Conservation (phyloP, 2,888 invertebrate species). For the Atrina japonica region DNA sequence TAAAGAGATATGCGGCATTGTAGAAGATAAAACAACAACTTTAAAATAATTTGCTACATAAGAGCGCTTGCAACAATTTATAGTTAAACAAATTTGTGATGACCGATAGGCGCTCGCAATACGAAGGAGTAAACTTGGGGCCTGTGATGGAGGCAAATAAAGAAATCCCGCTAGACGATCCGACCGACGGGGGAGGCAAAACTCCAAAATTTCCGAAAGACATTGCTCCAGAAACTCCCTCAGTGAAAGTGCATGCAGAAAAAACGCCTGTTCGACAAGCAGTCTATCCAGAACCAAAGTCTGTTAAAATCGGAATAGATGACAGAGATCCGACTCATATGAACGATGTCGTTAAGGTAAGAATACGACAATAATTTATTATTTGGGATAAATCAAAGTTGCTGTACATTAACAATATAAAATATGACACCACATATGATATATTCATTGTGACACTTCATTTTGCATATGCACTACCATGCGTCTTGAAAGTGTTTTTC, state of each 20-base stretch:
- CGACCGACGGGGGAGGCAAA: not conserved
- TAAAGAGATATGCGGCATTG: too few species aligned
- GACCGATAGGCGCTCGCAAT: slow-evolving; percentile 27
- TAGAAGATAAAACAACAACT: too few species aligned
- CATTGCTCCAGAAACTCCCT: not conserved
- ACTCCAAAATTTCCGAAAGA: not conserved
- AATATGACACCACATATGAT: too few species aligned
- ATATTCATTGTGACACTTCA: too few species aligned
- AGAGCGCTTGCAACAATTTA: too few species aligned
- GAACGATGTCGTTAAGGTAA: slow-evolving; percentile 86
- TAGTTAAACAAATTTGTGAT: not conserved
- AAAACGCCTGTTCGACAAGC: not conserved
- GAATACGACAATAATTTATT: too few species aligned
- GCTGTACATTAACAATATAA: too few species aligned
- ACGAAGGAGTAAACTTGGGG: slow-evolving; percentile 12
- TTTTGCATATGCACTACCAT: too few species aligned
- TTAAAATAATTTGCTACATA: too few species aligned
- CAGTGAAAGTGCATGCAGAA: slow-evolving; percentile 13
- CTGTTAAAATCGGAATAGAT: slow-evolving; percentile 82
- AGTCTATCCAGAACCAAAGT: slow-evolving; percentile 23
- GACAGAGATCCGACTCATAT: slow-evolving; percentile 87
- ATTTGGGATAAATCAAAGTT: too few species aligned
- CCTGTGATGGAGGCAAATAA: not conserved
- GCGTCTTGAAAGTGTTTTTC: too few species aligned
- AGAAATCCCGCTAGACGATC: not conserved